Evolutionary conservation across 2,113 vertebrate species (phyloP), one percentile per base, ranked within the genome.

Genomic region (Ciconia stormi): DNA sequence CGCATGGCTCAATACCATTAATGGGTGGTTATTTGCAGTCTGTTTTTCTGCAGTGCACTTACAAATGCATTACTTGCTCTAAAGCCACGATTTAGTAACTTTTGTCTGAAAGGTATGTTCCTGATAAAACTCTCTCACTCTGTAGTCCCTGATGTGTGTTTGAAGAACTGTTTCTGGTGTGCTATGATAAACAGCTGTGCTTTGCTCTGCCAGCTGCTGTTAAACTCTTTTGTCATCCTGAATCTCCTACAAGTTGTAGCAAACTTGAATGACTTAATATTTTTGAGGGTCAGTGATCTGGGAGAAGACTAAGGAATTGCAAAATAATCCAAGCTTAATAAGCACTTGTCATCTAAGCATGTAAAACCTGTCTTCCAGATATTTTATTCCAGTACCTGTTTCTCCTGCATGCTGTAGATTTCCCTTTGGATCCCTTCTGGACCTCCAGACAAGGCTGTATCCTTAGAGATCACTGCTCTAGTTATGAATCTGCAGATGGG

Each of bases 111-210:
- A 90, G 71, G 61, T 80, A 40, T 61, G 73, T 87, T 81, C 59
- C 87, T 89, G 90, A 76, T 90, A 79, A 94, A 94, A 76, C 30
- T 53, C 59, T 78, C 59, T 88, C 49, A 92, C 79, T 93, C 56
- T 79, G 59, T 38, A 85, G 58, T 69, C 36, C 58, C 34, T 87
- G 61, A 72, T 87, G 36, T 61, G 73, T 42, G n/a, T 77, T 90
- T 96, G 95, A 94, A 76, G 93, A 92, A 65, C 49, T 82, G 82
- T 93, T 90, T 58, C 84, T 96, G 91, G 66, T 94, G 56, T 87
- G n/a, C 77, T 71, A 10, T 87, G 90, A 94, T 93, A 85, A 95
- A 95, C 85, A 96, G 70, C 88, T 93, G 74, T 67, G 73, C 88
- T 90, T 67, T 55, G 81, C 78, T 94, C 40, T 91, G 90, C 73